Base-by-base conservation (phyloP, 2,888 invertebrate species). In the Heteromyza rotundicornis region DNA sequence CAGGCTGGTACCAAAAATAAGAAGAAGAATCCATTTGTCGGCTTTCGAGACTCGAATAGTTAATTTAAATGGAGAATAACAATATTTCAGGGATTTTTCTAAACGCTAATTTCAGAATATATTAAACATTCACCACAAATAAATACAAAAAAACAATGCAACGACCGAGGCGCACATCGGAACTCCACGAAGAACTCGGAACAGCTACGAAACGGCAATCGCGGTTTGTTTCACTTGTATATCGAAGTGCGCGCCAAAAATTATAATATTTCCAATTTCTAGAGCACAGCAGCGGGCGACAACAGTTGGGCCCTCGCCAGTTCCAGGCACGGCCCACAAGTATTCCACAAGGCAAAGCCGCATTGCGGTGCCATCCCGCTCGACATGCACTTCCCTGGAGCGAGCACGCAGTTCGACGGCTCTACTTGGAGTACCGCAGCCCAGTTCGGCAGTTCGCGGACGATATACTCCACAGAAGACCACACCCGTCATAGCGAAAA, bases 81-180 rank as follows among this genome's bases (percentile, higher is more conserved):
- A n/a, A n/a, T n/a, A n/a, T n/a, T n/a, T n/a, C n/a, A n/a, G n/a
- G n/a, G n/a, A n/a, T n/a, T n/a, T n/a, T n/a, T n/a, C n/a, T n/a
- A n/a, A n/a, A n/a, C n/a, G n/a, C n/a, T n/a, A n/a, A n/a, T n/a
- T n/a, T n/a, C n/a, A n/a, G n/a, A n/a, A n/a, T n/a, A n/a, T n/a
- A n/a, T n/a, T n/a, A n/a, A n/a, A n/a, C n/a, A n/a, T n/a, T n/a
- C n/a, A n/a, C n/a, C n/a, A n/a, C n/a, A n/a, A n/a, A n/a, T n/a
- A n/a, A n/a, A n/a, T n/a, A n/a, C n/a, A n/a, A n/a, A n/a, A n/a
- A n/a, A n/a, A 52, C 8, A n/a, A 77, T 79, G 79, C 75, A 79
- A 20, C 67, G 71, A 22, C 80, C 80, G 10, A 70, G 81, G 2
- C 70, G 80, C 2, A 80, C 81, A 5, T 70, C 78, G 1, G 80